Conservation (phyloP, 1,140 invertebrate genomes). For the Condylostylus longicornis region DNA sequence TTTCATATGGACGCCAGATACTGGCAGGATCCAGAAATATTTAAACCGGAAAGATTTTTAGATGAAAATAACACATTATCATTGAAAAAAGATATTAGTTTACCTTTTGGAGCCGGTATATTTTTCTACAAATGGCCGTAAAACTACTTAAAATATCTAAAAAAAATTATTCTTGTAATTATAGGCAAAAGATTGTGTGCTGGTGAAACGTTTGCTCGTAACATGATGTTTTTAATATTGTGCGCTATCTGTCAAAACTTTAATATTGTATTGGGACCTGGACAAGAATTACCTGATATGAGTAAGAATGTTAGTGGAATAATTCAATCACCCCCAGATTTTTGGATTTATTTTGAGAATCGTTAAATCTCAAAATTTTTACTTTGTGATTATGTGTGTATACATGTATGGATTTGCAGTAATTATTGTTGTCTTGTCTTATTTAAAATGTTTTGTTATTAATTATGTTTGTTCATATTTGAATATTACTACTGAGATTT, state of each 20-base stretch:
- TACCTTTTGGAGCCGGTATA: constrained; percentile 44
- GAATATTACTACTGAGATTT: too few relatives aligned
- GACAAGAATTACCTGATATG: constrained; percentile 23
- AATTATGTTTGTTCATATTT: too few relatives aligned
- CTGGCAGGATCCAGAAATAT: constrained; percentile 54
- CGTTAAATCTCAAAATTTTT: too few relatives aligned
- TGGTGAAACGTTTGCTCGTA: constrained; percentile 54
- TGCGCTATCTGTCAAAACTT: constrained; percentile 50
- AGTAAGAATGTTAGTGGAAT: constrained; percentile 27
- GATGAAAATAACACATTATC: constrained; percentile 17
- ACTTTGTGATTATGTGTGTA: too few relatives aligned
- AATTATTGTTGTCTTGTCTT: too few relatives aligned
- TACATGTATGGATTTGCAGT: too few relatives aligned
- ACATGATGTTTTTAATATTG: constrained; percentile 48
- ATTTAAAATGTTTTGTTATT: too few relatives aligned
- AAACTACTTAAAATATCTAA: too few relatives aligned
- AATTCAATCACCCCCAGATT: constrained; percentile 24
- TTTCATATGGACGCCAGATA: constrained; percentile 39
- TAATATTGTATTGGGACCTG: constrained; percentile 28
- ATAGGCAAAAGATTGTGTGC: constrained; percentile 53
- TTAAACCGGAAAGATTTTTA: constrained; percentile 47
- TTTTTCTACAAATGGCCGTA: background rate
- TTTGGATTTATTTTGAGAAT: constrained; percentile 28
- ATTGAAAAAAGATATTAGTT: constrained; percentile 29
- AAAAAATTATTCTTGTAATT: constrained; percentile 10